These are phyloP conservation scores for Tupaia chinensis DNA, from an alignment of 2,113 vertebrate species.

Conservation along the genomic window DNA sequence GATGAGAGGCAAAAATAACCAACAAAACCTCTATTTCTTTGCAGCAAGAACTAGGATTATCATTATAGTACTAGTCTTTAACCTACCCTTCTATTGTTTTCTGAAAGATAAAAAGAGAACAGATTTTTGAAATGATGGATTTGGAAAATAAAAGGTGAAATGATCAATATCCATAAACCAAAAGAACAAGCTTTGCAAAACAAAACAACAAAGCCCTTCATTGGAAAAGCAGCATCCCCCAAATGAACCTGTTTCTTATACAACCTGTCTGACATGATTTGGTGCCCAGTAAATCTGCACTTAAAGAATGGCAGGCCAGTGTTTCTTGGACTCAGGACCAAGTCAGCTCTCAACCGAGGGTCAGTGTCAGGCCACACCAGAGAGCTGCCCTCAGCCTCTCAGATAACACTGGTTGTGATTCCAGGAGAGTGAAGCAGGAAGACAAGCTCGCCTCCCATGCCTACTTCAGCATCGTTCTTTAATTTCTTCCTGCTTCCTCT, in stretches of 20 bases:
- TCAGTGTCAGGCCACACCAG: not conserved
- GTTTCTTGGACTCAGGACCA: not conserved
- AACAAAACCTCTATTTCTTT: slow-evolving; percentile 30
- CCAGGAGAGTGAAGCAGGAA: not conserved
- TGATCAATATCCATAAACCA: slow-evolving; percentile 28
- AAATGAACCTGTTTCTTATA: not conserved
- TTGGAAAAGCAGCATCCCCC: not conserved
- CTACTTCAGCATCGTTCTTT: not conserved
- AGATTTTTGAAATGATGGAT: not conserved
- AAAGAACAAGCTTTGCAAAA: slow-evolving; percentile 20
- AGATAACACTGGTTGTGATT: not conserved
- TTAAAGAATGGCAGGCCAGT: not conserved
- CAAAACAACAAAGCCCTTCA: not conserved
- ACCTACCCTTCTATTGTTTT: not conserved
- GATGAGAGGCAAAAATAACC: not conserved
- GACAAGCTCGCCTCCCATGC: not conserved
- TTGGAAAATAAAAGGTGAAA: slow-evolving; percentile 58
- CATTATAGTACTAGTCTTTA: not conserved
- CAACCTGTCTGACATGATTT: not conserved
- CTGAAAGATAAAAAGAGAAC: slow-evolving; percentile 26
- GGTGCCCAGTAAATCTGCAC: not conserved
- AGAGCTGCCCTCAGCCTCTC: not conserved
- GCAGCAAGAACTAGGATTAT: slow-evolving; percentile 2
- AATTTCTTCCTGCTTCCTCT: not conserved
- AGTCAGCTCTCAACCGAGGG: not conserved